These are phyloP conservation scores for Eupsittula cactorum DNA, from an alignment of 2,113 vertebrate species.

Conservation along the genomic window DNA sequence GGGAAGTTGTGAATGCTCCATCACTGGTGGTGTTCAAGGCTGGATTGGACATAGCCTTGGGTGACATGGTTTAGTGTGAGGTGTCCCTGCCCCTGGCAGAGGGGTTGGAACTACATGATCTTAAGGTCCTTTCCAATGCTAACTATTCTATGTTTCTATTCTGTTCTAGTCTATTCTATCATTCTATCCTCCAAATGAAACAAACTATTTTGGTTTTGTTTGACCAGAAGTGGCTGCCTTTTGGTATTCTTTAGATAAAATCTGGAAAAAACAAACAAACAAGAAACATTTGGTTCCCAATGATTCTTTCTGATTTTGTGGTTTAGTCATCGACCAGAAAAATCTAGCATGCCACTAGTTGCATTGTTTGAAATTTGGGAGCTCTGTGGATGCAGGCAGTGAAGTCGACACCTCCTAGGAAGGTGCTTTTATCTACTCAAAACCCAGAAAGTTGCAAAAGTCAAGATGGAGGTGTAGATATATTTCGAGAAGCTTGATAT, in stretches of 20 bases:
- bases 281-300: fast-evolving
- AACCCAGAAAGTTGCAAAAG: background rate
- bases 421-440: background rate
- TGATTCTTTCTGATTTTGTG: background rate
- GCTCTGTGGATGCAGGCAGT: background rate
- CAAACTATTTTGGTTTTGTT: background rate
- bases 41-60: too few relatives aligned
- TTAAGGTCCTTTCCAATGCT: too few relatives aligned
- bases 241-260: background rate
- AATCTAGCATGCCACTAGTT: background rate
- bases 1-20: too few relatives aligned
- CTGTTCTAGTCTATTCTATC: too few relatives aligned
- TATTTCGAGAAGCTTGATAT: background rate
- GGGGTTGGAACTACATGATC: too few relatives aligned
- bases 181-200: background rate
- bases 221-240: background rate
- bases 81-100: too few relatives aligned
- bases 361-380: background rate
- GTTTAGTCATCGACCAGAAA: background rate
- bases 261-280: background rate
- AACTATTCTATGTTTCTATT: too few relatives aligned
- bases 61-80: too few relatives aligned
- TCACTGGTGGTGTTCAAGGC: too few relatives aligned
- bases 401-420: background rate
- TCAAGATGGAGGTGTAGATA: background rate